phyloP scores from a whole-genome alignment of 2,113 vertebrate genomes.

The Carlito syrichta region DNA sequence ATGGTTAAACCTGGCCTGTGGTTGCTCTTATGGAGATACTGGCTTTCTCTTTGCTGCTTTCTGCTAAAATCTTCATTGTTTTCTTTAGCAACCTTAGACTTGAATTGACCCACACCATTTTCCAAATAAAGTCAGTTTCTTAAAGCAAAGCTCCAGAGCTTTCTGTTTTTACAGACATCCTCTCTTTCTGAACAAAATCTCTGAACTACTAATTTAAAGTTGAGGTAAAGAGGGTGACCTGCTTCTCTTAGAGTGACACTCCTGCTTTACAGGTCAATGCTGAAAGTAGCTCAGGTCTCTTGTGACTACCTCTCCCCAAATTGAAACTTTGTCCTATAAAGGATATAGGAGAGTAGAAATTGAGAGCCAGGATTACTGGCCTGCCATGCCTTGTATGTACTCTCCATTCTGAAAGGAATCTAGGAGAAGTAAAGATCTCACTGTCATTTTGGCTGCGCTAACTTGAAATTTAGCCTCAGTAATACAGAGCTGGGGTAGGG shows the following conservation, averaged over 20 bases:
- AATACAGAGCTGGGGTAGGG: not conserved
- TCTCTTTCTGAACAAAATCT: not conserved
- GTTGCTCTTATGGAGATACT: not conserved
- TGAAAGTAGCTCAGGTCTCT: too few species aligned
- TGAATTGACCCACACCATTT: not conserved
- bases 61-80: not conserved
- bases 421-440: too few species aligned
- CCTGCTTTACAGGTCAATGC: too few species aligned
- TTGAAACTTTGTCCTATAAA: not conserved
- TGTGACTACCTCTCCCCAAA: not conserved
- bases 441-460: not conserved
- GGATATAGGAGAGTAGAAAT: not conserved
- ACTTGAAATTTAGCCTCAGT: not conserved
- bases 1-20: too few species aligned
- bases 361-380: not conserved
- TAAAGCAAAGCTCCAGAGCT: not conserved
- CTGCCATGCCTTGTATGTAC: not conserved
- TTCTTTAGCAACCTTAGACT: not conserved
- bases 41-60: not conserved
- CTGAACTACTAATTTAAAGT: not conserved
- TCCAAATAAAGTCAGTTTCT: not conserved
- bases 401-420: not conserved
- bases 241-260: not conserved
- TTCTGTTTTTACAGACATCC: not conserved
- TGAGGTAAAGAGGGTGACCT: not conserved